Conservation (phyloP, 2,888 invertebrate genomes). For the Cataglyphis altisquamis region DNA sequence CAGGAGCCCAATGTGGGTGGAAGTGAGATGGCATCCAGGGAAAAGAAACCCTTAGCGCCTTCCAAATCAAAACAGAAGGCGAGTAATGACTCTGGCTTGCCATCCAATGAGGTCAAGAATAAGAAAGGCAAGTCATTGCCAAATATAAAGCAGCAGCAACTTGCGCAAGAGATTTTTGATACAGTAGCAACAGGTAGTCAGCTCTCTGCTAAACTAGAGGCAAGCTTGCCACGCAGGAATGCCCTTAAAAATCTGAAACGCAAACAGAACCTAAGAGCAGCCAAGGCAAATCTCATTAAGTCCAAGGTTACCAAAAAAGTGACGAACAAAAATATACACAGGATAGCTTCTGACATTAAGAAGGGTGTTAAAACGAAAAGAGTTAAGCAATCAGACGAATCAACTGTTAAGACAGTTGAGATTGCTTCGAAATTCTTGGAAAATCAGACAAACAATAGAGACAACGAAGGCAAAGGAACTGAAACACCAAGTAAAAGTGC, state of each 20-base stretch:
- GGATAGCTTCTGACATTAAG: slow-evolving; percentile 75
- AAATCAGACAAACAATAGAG: slow-evolving; percentile 59
- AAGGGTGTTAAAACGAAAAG: slow-evolving; percentile 75
- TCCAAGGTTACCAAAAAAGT: slow-evolving; percentile 82
- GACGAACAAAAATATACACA: slow-evolving; percentile 79
- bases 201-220: slow-evolving; percentile 82
- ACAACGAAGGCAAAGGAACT: slow-evolving; percentile 61
- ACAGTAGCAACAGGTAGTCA: slow-evolving; percentile 84
- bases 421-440: slow-evolving; percentile 62
- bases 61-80: slow-evolving; percentile 85
- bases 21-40: slow-evolving; percentile 87
- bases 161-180: slow-evolving; percentile 82
- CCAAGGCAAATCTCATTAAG: slow-evolving; percentile 82
- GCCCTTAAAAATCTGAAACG: slow-evolving; percentile 82
- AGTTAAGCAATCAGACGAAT: slow-evolving; percentile 66
- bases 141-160: slow-evolving; percentile 78
- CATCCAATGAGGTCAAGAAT: slow-evolving; percentile 78
- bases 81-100: slow-evolving; percentile 83
- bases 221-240: slow-evolving; percentile 83
- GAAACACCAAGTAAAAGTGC: slow-evolving; percentile 76
- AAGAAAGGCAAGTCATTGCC: slow-evolving; percentile 79
- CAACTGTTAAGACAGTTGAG: slow-evolving; percentile 48
- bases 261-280: slow-evolving; percentile 81
- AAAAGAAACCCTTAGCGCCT: slow-evolving; percentile 86
- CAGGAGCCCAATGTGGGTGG: slow-evolving; percentile 86